A percentile compares a stretch with the other conserved stretches of the same genome.
Conservation (phyloP, 2,888 invertebrate genomes). For the Pseudeuparius sepicola region DNA sequence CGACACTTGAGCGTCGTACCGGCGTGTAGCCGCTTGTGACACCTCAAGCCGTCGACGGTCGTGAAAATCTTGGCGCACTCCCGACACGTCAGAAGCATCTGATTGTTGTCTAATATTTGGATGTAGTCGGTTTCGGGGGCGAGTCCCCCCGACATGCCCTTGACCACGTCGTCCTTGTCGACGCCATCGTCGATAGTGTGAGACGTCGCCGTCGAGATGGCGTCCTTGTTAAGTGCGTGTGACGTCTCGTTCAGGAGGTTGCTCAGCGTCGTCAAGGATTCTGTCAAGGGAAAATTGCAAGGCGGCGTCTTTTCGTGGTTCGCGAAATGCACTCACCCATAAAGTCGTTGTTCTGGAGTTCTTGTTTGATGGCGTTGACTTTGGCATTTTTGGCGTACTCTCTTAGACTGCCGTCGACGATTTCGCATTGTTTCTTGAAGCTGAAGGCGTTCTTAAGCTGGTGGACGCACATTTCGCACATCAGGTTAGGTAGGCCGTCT, state of each 20-base stretch:
- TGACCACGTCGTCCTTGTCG: background rate
- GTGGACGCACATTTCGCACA: constrained; percentile 36
- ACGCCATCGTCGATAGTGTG: background rate
- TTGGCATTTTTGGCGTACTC: constrained; percentile 31
- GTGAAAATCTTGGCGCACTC: constrained; percentile 37
- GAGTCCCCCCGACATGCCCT: constrained; percentile 8
- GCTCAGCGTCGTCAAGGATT: constrained; percentile 26
- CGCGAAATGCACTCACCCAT: constrained; percentile 24
- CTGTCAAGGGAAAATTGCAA: constrained; percentile 20
- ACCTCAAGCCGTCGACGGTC: constrained; percentile 33
- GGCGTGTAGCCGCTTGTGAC: constrained; percentile 34
- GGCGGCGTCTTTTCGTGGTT: background rate
- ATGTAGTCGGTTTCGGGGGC: constrained; percentile 32
- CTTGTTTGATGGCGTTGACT: constrained; percentile 31
- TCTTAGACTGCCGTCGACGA: constrained; percentile 32
- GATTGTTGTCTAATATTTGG: constrained; percentile 35
- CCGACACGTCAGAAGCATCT: constrained; percentile 34
- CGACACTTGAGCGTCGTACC: constrained; percentile 37
- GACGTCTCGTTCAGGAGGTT: constrained; percentile 19
- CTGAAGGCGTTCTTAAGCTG: constrained; percentile 33
- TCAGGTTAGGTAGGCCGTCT: constrained; percentile 36
- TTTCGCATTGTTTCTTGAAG: constrained; percentile 37
- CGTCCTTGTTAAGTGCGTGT: background rate
- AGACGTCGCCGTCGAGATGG: constrained; percentile 5
- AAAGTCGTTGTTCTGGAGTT: constrained; percentile 30